Conservation (phyloP, 2,113 vertebrate species). For the Brachypodius melanocephalos region DNA sequence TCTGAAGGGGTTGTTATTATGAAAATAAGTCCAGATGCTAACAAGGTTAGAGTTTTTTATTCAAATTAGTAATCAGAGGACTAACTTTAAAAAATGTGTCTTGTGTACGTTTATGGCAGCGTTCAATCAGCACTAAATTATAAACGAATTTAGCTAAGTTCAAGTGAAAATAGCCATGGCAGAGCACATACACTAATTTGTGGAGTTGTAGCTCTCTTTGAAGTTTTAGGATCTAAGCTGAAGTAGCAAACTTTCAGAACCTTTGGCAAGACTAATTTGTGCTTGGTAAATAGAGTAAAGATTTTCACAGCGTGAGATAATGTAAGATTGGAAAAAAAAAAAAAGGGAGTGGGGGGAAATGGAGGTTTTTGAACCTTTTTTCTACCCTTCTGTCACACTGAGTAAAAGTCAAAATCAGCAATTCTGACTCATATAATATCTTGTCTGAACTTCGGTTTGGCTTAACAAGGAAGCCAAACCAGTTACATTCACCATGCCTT, state of each 20-base stretch:
- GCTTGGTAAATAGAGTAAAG: slow-evolving; percentile 75
- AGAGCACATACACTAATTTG: slow-evolving; percentile 41
- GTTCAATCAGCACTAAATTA: slow-evolving; percentile 79
- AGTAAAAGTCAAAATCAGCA: slow-evolving; percentile 66
- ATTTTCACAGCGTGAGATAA: slow-evolving; percentile 67
- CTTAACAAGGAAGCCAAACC: slow-evolving; percentile 51
- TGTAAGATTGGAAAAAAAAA: neutral
- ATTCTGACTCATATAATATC: slow-evolving; percentile 54
- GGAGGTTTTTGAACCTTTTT: slow-evolving; percentile 38
- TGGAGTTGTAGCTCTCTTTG: slow-evolving; percentile 61
- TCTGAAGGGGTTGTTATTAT: slow-evolving; percentile 98
- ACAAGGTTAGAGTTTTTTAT: slow-evolving; percentile 95
- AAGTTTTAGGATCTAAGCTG: slow-evolving; percentile 57
- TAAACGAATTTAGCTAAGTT: slow-evolving; percentile 75
- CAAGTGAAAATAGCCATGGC: slow-evolving; percentile 64
- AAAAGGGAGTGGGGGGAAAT: neutral
- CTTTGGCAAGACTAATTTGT: slow-evolving; percentile 73
- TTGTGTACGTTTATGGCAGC: slow-evolving; percentile 69
- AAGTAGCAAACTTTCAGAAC: slow-evolving; percentile 68
- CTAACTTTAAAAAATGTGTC: slow-evolving; percentile 82
- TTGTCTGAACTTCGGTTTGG: slow-evolving; percentile 34
- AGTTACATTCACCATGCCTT: slow-evolving; percentile 27
- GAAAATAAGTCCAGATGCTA: slow-evolving; percentile 97
- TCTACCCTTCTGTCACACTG: slow-evolving; percentile 38
- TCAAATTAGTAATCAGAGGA: slow-evolving; percentile 86